Base-by-base conservation (phyloP, 92 coral and sea anemone species). In the Paramuricea clavata region DNA sequence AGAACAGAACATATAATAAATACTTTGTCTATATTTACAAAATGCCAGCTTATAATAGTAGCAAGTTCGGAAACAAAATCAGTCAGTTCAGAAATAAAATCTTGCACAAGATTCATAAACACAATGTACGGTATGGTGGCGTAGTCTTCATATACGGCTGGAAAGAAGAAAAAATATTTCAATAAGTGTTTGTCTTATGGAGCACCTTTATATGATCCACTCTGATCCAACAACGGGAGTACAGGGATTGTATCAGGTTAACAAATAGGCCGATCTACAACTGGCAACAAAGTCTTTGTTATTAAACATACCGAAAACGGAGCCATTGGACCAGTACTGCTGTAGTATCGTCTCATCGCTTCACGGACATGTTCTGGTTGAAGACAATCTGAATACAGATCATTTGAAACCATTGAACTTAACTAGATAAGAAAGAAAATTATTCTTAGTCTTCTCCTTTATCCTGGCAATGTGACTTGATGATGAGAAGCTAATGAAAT, bases 331-430 rank as follows among this genome's bases (percentile, higher is more conserved):
- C 99, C 99, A 85, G 93, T 86, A 65, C 81, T 94, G 87, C 90
- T 93, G 73, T 88, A 92, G 86, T 93, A 96, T 78, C 98, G 92
- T 54, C 99, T 85, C 82, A 96, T 85, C 30, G 98, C 97, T 80
- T 96, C 99, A 83, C 98, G 78, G 42, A 96, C 93, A 90, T 96
- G 99, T 80, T 92, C 86, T 31, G 99, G 99, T 90, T 94, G 99
- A 67, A 96, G 91, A 60, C 99, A 96, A 56, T 93, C 98, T 25
- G 94, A 91, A 74, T 79, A 79, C 22, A 79, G 6, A 36, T 79
- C 84, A 36, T 33, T 60, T 1, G 84, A 79, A 1, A 8, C 67
- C 73, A 41, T 79, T 22, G 84, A 79, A 60, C 84, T 56, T 16
- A 79, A 41, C 84, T 79, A 35, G 9, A 42, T 34, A 71, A 69